phyloP scores from a whole-genome alignment of 2,888 invertebrate genomes.

The Synanthedon vespiformis region DNA sequence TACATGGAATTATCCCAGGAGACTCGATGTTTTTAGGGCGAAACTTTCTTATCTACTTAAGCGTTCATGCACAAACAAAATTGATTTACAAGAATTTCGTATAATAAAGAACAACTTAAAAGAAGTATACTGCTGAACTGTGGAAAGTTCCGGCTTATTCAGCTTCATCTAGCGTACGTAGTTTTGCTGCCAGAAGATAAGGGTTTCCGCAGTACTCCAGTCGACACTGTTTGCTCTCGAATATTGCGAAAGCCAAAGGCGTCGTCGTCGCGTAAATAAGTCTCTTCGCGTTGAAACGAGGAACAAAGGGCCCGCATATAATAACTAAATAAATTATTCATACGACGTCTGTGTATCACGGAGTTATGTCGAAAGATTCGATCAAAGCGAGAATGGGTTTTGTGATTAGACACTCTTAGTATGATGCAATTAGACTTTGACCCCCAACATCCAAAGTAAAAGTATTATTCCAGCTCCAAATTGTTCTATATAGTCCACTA shows the following conservation, averaged over 20 bases:
- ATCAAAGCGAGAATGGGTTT: constrained; percentile 27
- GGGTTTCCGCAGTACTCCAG: constrained; percentile 19
- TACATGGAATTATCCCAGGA: constrained; percentile 39
- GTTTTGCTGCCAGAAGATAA: constrained; percentile 31
- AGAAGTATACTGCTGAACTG: neutral
- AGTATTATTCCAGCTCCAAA: too few relatives aligned
- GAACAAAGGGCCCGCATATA: constrained; percentile 28
- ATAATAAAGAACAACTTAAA: constrained; percentile 8
- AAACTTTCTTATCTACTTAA: constrained; percentile 17
- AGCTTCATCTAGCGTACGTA: constrained; percentile 5
- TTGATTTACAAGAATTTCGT: constrained; percentile 5
- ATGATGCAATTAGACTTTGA: too few relatives aligned
- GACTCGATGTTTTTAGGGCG: constrained; percentile 19
- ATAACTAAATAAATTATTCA: constrained; percentile 51
- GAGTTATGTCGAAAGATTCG: constrained; percentile 35
- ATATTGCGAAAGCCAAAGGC: constrained; percentile 17
- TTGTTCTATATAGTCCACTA: too few relatives aligned
- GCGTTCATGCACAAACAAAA: too few relatives aligned
- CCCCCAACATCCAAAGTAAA: too few relatives aligned
- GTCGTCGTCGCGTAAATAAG: constrained; percentile 12
- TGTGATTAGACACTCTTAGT: neutral
- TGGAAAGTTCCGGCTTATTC: neutral
- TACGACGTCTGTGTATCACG: constrained; percentile 30
- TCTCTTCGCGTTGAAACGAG: constrained; percentile 22
- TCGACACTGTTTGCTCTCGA: constrained; percentile 21